phyloP scores from a whole-genome alignment of 2,113 vertebrate genomes.

The Lichenostomus cassidix region DNA sequence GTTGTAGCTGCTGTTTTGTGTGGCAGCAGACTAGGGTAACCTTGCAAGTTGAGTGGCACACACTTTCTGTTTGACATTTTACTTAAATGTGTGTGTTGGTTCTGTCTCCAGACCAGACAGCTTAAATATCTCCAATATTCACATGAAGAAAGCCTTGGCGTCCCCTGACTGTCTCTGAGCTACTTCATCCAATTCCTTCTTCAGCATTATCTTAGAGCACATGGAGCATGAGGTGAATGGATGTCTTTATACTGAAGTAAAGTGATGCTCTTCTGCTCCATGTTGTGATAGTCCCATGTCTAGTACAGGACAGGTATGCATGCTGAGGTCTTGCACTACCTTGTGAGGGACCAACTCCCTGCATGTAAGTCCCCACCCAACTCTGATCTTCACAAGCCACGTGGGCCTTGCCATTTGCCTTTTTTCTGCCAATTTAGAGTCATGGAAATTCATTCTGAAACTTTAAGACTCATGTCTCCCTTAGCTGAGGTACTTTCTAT shows the following conservation, averaged over 20 bases:
- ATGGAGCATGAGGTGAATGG: neutral
- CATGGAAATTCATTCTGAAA: neutral
- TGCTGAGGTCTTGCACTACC: accelerated
- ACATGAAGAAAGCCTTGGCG: accelerated
- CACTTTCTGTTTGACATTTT: neutral
- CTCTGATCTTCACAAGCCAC: neutral
- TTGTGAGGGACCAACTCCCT: neutral
- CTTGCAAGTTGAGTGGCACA: neutral
- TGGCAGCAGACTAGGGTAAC: neutral
- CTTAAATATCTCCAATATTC: neutral
- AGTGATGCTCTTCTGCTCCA: neutral
- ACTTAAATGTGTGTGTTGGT: neutral
- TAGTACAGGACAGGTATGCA: neutral
- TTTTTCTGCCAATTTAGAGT: neutral
- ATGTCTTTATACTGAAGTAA: neutral
- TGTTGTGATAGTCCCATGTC: accelerated
- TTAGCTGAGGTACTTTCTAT: neutral
- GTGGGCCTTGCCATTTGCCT: neutral
- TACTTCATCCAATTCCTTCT: neutral
- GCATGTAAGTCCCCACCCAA: neutral
- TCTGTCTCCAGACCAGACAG: neutral
- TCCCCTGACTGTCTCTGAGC: neutral
- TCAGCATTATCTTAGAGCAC: neutral
- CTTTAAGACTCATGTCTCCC: neutral
- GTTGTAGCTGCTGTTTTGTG: neutral